Conservation (phyloP, 2,113 vertebrate genomes). For the Lepus americanus region DNA sequence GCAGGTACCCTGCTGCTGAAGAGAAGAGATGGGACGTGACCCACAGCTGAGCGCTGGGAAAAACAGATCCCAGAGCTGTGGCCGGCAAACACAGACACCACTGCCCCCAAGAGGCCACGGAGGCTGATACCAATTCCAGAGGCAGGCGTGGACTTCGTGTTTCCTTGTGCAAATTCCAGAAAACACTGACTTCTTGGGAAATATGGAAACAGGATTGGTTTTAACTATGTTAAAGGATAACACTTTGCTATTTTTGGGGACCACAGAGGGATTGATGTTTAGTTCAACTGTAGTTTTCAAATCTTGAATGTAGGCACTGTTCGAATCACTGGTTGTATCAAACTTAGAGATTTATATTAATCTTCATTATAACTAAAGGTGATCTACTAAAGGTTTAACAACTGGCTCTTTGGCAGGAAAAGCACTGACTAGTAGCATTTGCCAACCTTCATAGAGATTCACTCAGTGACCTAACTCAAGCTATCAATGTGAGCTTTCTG, state of each 20-base stretch:
- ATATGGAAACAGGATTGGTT: not conserved
- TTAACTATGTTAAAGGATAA: not conserved
- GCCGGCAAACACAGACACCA: not conserved
- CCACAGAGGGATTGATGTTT: not conserved
- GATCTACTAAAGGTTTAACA: not conserved
- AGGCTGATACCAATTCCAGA: not conserved
- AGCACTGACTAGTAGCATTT: not conserved
- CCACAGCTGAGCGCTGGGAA: not conserved
- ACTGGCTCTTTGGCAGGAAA: not conserved
- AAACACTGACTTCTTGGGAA: not conserved
- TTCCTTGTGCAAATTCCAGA: not conserved
- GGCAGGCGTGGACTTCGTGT: not conserved
- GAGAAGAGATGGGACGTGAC: not conserved
- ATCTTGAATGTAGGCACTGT: not conserved
- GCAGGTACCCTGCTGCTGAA: not conserved
- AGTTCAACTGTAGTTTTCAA: not conserved
- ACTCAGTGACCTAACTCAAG: conserved; percentile 6
- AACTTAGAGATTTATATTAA: not conserved
- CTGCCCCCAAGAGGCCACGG: too few relatives aligned
- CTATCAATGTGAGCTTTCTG: not conserved
- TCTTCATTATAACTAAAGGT: not conserved
- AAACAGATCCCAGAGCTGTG: not conserved
- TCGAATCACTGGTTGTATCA: not conserved
- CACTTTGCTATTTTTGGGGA: not conserved
- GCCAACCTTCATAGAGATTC: not conserved